These are phyloP conservation scores for Siniperca obscura DNA, from an alignment of 2,797 vertebrate genomes.

Conservation along the genomic window DNA sequence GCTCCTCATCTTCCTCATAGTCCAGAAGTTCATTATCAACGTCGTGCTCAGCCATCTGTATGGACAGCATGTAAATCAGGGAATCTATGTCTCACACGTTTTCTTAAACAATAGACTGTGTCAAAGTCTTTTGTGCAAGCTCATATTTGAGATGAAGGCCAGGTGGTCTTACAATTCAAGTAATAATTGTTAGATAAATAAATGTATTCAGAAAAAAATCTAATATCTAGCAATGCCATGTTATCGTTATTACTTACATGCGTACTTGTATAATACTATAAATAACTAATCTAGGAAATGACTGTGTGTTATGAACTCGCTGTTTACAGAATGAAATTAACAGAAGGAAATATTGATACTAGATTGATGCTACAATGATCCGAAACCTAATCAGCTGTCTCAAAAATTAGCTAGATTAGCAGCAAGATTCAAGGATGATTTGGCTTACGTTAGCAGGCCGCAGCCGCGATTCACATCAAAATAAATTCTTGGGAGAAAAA, in stretches of 20 bases:
- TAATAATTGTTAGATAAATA: neutral
- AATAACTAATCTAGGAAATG: neutral
- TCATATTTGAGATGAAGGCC: conserved; percentile 24
- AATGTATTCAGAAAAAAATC: neutral
- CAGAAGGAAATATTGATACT: too few relatives aligned
- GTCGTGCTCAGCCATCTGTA: conserved; percentile 90
- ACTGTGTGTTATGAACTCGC: neutral
- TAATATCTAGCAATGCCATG: neutral
- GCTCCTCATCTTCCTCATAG: conserved; percentile 93
- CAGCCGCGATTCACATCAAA: neutral
- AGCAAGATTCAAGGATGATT: neutral
- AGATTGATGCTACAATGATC: neutral
- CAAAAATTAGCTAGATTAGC: neutral
- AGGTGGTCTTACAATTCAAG: neutral
- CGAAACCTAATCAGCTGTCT: neutral
- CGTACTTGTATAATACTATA: too few relatives aligned
- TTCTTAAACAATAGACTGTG: conserved; percentile 71
- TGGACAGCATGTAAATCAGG: conserved; percentile 78
- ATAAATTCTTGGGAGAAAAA: fast-evolving
- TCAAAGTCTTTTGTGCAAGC: conserved; percentile 71
- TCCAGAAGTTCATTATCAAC: conserved; percentile 92
- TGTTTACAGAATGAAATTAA: neutral
- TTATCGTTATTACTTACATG: neutral
- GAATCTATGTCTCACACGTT: conserved; percentile 81
- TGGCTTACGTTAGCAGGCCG: conserved; percentile 36